Conservation (phyloP, 2,888 invertebrate genomes). For the Agrochola litura region DNA sequence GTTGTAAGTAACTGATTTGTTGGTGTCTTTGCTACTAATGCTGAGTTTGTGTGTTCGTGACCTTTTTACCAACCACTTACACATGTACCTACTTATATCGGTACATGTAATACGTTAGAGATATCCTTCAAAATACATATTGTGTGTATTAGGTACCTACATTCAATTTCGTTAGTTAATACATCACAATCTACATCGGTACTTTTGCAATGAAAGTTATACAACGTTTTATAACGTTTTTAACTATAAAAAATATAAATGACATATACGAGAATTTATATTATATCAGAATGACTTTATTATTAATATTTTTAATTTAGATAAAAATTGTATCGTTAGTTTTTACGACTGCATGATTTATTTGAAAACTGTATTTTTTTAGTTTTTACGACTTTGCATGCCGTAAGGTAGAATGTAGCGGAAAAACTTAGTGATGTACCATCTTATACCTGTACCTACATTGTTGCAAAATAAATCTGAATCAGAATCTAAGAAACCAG, state of each 20-base stretch:
- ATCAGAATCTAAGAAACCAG: slow-evolving; percentile 19
- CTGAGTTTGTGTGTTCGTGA: background rate
- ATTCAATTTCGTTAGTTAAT: slow-evolving; percentile 13
- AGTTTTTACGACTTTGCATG: too few relatives aligned
- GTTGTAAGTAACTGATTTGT: background rate
- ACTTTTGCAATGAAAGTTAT: slow-evolving; percentile 25
- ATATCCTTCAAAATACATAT: background rate
- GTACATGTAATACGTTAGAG: background rate
- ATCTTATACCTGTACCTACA: too few relatives aligned
- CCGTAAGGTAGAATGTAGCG: too few relatives aligned
- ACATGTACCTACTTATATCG: background rate
- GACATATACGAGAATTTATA: too few relatives aligned
- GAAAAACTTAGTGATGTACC: too few relatives aligned
- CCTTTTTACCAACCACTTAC: slow-evolving; percentile 8
- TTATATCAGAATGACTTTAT: too few relatives aligned
- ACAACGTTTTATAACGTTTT: slow-evolving; percentile 27
- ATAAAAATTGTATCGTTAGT: too few relatives aligned
- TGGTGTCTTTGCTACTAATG: background rate
- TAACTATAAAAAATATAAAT: too few relatives aligned
- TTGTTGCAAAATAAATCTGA: too few relatives aligned
- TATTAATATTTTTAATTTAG: too few relatives aligned
- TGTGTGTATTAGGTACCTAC: background rate
- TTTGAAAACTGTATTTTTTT: too few relatives aligned
- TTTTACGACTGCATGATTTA: too few relatives aligned
- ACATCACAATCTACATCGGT: background rate